These are phyloP conservation scores for Coryphaenoides rupestris DNA, from an alignment of 2,113 vertebrate genomes.

Conservation along the genomic window DNA sequence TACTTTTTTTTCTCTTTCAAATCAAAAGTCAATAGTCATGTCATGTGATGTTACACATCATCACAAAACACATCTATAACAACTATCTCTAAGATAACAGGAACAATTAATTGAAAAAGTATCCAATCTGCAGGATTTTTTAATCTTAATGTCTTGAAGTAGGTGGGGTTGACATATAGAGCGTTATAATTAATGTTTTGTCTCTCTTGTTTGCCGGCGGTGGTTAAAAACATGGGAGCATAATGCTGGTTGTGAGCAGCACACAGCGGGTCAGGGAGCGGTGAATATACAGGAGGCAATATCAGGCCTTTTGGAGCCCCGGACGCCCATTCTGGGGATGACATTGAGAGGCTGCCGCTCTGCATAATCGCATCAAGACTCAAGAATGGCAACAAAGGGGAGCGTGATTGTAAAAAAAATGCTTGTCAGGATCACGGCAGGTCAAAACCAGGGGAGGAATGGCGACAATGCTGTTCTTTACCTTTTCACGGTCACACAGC, in stretches of 20 bases:
- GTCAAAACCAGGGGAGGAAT: conserved; percentile 42
- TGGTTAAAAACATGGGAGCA: not conserved
- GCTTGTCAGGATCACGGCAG: conserved; percentile 30
- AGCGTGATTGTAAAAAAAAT: conserved; percentile 39
- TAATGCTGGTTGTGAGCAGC: not conserved
- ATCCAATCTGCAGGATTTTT: no score
- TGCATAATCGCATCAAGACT: conserved; percentile 9
- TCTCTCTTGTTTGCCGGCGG: not conserved
- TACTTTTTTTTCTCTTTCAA: no score
- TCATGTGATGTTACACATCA: no score
- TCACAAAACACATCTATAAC: no score
- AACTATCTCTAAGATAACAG: no score
- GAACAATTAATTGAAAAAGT: no score
- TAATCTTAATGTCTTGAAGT: no score
- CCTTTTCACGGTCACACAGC: conserved; percentile 41
- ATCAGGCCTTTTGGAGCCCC: not conserved
- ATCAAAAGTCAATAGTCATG: no score
- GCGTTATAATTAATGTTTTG: not conserved
- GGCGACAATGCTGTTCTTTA: conserved; percentile 58
- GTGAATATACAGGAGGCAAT: conserved; percentile 7
- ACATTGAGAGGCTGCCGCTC: conserved; percentile 10
- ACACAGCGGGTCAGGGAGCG: not conserved
- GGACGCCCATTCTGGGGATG: not conserved
- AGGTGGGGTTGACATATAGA: no score
- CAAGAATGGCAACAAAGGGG: conserved; percentile 28